Evolutionary conservation across 2,888 invertebrate species (phyloP).

Genomic region (Diplazon laetatorius): DNA sequence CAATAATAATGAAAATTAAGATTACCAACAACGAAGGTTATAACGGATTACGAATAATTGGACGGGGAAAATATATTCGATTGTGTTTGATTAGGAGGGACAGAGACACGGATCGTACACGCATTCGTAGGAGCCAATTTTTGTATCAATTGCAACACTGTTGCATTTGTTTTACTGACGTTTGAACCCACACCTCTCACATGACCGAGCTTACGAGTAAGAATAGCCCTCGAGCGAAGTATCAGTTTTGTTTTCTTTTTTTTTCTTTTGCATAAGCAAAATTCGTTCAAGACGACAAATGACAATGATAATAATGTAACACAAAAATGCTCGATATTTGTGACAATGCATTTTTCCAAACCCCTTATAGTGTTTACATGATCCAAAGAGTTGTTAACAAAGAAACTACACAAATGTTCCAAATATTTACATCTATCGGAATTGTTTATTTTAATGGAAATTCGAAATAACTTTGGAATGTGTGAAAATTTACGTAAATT

Average conservation of each 20-base stretch:
- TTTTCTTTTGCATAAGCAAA: neutral
- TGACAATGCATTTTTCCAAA: too few relatives aligned
- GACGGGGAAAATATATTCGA: neutral
- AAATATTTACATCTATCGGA: too few relatives aligned
- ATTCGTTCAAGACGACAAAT: neutral
- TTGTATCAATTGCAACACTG: neutral
- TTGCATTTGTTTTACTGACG: too few relatives aligned
- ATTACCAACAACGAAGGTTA: neutral
- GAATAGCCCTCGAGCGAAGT: neutral
- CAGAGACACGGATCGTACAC: neutral
- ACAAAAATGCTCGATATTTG: too few relatives aligned
- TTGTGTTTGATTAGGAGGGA: neutral
- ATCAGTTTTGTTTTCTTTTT: neutral
- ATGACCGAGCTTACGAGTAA: neutral
- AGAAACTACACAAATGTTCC: too few relatives aligned
- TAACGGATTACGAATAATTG: neutral
- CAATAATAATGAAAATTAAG: slow-evolving; percentile 20
- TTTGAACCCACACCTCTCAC: neutral
- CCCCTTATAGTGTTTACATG: too few relatives aligned
- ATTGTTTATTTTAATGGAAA: too few relatives aligned
- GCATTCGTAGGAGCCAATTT: neutral
- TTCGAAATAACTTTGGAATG: too few relatives aligned
- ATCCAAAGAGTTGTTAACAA: too few relatives aligned
- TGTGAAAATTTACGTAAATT: too few relatives aligned
- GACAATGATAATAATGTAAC: too few relatives aligned